Evolutionary conservation across 2,113 vertebrate genomes (phyloP).

Genomic region (Semnornis frantzii): DNA sequence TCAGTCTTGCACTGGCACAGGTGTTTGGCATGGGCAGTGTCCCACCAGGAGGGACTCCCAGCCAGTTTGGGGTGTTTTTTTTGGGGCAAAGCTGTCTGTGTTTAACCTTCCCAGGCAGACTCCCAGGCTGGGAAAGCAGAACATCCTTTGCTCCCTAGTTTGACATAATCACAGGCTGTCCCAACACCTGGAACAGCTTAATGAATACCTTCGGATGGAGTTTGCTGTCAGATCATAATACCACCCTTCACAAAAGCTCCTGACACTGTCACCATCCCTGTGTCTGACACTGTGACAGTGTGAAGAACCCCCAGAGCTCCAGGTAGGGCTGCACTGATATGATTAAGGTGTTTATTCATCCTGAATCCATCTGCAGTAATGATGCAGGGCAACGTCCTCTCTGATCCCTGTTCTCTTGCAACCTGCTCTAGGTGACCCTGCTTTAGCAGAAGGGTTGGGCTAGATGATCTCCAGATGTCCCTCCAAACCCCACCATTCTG

Average conservation of each 20-base stretch:
- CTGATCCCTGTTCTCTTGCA: not conserved
- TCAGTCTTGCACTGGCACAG: rapidly evolving
- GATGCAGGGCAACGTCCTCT: not conserved
- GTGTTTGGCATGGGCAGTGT: rapidly evolving
- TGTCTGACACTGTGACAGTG: not conserved
- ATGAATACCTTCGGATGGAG: constrained; percentile 6
- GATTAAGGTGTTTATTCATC: not conserved
- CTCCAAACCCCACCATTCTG: not conserved
- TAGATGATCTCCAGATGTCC: not conserved
- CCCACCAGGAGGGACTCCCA: not conserved
- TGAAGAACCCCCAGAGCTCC: not conserved
- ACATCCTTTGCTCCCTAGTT: not conserved
- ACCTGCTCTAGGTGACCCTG: not conserved
- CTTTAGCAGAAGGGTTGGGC: not conserved
- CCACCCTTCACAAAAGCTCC: not conserved
- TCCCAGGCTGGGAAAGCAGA: not conserved
- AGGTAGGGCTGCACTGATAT: not conserved
- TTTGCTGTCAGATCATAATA: constrained; percentile 28
- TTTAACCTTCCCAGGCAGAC: not conserved
- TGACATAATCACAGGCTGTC: constrained; percentile 49
- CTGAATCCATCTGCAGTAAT: not conserved
- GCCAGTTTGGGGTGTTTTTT: not conserved
- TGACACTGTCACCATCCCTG: not conserved
- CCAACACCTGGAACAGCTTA: not conserved
- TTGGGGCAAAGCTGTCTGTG: not conserved